Evolutionary conservation across 1,140 invertebrate species (phyloP).

Genomic region (Episyrphus balteatus): DNA sequence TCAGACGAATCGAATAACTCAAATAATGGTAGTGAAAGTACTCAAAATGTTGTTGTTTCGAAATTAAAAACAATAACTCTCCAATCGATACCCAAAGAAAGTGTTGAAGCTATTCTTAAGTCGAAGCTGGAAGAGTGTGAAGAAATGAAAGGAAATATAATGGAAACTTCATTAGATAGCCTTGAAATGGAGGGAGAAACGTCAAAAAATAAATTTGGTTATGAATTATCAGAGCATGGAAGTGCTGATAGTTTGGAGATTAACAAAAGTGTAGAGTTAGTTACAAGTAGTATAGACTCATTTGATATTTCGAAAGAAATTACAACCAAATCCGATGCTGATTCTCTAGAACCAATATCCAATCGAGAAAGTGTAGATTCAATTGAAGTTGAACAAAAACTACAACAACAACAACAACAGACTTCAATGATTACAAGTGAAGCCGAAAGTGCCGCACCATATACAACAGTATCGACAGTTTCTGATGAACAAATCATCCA

Average conservation of each 20-base stretch:
- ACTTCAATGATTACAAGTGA: no score
- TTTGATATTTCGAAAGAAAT: slow-evolving; percentile 44
- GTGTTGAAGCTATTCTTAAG: slow-evolving; percentile 28
- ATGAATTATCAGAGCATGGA: slow-evolving; percentile 35
- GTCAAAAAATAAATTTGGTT: slow-evolving; percentile 22
- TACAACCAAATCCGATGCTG: slow-evolving; percentile 27
- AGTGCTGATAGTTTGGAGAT: slow-evolving; percentile 49
- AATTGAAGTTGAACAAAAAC: slow-evolving; percentile 38
- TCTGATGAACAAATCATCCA: slow-evolving; percentile 25
- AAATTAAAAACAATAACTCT: slow-evolving; percentile 38
- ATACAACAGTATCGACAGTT: slow-evolving; percentile 21
- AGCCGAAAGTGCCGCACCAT: no score
- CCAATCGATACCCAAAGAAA: slow-evolving; percentile 36
- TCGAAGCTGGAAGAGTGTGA: slow-evolving; percentile 26
- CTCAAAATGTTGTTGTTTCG: slow-evolving; percentile 16
- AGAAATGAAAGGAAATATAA: slow-evolving; percentile 39
- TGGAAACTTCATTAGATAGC: slow-evolving; percentile 51
- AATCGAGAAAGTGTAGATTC: slow-evolving; percentile 43
- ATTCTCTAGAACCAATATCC: slow-evolving; percentile 32
- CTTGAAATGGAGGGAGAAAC: slow-evolving; percentile 43
- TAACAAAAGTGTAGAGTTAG: slow-evolving; percentile 41
- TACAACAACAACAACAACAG: no score
- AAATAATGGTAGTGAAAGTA: slow-evolving; percentile 40
- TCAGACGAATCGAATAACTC: slow-evolving; percentile 47
- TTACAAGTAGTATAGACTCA: slow-evolving; percentile 52